These are phyloP conservation scores for Molorchus minor DNA, from an alignment of 2,888 invertebrate genomes.

Conservation along the genomic window DNA sequence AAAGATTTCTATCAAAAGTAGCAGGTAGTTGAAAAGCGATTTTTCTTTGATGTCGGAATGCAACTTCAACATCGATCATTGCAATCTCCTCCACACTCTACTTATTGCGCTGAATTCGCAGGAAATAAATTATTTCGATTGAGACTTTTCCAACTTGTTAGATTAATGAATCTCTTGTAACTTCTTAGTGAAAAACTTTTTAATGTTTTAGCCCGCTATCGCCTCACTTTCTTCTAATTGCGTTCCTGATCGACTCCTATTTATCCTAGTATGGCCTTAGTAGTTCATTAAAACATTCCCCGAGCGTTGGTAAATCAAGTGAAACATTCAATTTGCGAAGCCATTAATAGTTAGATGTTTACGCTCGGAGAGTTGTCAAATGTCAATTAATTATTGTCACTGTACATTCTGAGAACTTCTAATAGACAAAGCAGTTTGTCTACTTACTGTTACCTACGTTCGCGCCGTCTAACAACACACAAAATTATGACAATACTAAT, in stretches of 20 bases:
- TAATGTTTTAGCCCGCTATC: neutral
- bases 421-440: no score
- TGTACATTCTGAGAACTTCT: no score
- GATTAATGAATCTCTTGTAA: slow-evolving; percentile 19
- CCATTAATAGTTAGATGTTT: neutral
- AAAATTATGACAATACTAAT: no score
- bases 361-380: neutral
- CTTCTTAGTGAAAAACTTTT: slow-evolving; percentile 13
- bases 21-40: slow-evolving; percentile 28
- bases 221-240: slow-evolving; percentile 20
- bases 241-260: slow-evolving; percentile 3
- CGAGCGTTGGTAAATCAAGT: neutral
- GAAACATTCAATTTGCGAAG: neutral
- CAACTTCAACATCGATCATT: slow-evolving; percentile 36
- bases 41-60: slow-evolving; percentile 35
- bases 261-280: slow-evolving; percentile 5
- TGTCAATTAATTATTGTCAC: neutral
- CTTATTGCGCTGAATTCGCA: slow-evolving; percentile 14
- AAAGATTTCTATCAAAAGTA: slow-evolving; percentile 16
- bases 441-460: no score
- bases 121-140: slow-evolving; percentile 18
- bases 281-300: slow-evolving; percentile 10
- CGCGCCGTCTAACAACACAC: no score
- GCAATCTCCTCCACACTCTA: slow-evolving; percentile 13
- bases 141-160: slow-evolving; percentile 19